Percentiles rank a stretch among this genome's conserved stretches.
phyloP scores from a whole-genome alignment of 2,113 vertebrate genomes.

The Fregata magnificens region DNA sequence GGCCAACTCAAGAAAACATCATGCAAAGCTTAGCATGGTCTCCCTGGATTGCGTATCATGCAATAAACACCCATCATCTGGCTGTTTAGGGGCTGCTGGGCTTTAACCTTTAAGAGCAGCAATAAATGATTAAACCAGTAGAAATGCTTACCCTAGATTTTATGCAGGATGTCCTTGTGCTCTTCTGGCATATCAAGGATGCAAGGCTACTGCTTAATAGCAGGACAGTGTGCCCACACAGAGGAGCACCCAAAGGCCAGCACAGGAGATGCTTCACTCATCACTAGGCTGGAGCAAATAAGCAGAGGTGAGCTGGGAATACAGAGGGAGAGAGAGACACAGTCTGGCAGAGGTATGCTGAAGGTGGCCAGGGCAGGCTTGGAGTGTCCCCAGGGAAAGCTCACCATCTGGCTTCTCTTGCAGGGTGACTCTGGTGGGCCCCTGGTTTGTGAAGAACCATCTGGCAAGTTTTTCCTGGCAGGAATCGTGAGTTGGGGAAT shows the following conservation, averaged over 20 bases:
- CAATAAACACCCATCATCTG: not conserved
- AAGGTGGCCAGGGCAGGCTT: not conserved
- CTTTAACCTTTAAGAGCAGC: not conserved
- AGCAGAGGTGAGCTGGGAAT: not conserved
- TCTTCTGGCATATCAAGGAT: not conserved
- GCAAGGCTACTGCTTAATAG: not conserved
- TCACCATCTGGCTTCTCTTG: not conserved
- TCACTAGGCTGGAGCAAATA: not conserved
- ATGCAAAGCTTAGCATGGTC: not conserved
- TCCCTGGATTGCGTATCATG: not conserved
- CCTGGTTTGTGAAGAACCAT: slow-evolving; percentile 88
- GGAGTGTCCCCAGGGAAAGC: not conserved
- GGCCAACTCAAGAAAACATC: not conserved
- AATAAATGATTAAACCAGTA: not conserved
- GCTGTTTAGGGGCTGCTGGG: not conserved
- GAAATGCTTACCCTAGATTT: not conserved
- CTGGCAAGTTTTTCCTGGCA: slow-evolving; percentile 89
- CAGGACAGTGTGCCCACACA: not conserved
- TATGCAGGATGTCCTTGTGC: not conserved
- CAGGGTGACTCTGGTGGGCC: slow-evolving; percentile 97
- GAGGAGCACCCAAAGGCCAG: not conserved
- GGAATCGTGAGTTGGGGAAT: slow-evolving; percentile 97
- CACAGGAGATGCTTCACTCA: not conserved
- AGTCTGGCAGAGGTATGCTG: not conserved
- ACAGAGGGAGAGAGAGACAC: not conserved